Evolutionary conservation across 2,797 vertebrate genomes (phyloP).

Genomic region (Chelon labrosus): DNA sequence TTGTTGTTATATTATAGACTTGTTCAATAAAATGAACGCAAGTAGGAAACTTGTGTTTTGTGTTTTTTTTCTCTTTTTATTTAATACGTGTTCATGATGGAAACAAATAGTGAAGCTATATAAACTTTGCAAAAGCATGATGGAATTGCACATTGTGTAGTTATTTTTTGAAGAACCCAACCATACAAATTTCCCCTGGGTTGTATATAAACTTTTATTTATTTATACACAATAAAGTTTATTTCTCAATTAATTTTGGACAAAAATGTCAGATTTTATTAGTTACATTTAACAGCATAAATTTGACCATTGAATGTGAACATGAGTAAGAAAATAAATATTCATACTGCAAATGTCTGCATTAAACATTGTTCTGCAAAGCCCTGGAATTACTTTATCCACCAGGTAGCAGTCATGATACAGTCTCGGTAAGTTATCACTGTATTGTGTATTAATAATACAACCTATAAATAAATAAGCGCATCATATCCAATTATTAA

Average conservation of each 20-base stretch:
- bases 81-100: too few species aligned
- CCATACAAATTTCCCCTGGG: background rate
- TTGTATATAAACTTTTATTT: background rate
- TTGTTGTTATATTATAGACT: conserved; percentile 44
- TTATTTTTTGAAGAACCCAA: background rate
- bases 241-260: background rate
- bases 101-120: too few species aligned
- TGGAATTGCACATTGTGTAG: too few species aligned
- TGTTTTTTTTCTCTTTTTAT: background rate
- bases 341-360: too few species aligned
- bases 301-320: background rate
- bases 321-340: background rate
- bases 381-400: too few species aligned
- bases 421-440: too few species aligned
- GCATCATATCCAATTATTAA: background rate
- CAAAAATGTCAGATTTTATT: background rate
- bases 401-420: too few species aligned
- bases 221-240: background rate
- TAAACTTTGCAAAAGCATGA: too few species aligned
- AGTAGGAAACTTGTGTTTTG: conserved; percentile 2
- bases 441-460: too few species aligned
- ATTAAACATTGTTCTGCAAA: too few species aligned
- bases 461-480: background rate
- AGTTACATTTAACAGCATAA: background rate
- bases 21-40: conserved; percentile 61